A percentile compares a stretch with the other conserved stretches of the same genome.
These are phyloP conservation scores for Lucilia sericata DNA, from an alignment of 1,140 invertebrate species.

Conservation along the genomic window DNA sequence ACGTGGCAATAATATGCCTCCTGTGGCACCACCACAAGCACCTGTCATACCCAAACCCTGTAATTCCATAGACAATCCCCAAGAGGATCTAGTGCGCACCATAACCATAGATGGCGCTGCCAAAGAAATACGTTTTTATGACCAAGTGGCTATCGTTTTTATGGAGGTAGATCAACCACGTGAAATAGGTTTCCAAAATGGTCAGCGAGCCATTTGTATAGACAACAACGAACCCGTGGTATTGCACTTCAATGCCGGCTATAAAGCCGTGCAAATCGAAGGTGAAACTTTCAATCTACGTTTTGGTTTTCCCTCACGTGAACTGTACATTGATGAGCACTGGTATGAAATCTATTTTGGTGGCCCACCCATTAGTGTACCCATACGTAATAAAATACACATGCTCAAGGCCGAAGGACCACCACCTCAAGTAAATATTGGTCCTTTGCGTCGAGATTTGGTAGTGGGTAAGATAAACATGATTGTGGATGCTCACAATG, in stretches of 20 bases:
- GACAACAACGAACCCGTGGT: slow-evolving; percentile 79
- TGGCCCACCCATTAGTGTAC: slow-evolving; percentile 85
- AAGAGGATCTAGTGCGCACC: slow-evolving; percentile 70
- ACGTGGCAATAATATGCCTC: slow-evolving; percentile 48
- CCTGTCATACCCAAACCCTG: slow-evolving; percentile 56
- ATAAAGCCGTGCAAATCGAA: slow-evolving; percentile 78
- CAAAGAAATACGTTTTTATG: slow-evolving; percentile 88
- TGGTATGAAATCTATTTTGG: slow-evolving; percentile 94
- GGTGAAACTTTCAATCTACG: slow-evolving; percentile 81
- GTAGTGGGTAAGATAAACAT: slow-evolving; percentile 86
- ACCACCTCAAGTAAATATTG: slow-evolving; percentile 86
- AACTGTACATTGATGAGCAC: slow-evolving; percentile 88
- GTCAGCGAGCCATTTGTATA: slow-evolving; percentile 74
- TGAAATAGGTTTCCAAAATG: slow-evolving; percentile 86
- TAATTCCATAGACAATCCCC: slow-evolving; percentile 65
- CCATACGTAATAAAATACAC: slow-evolving; percentile 82
- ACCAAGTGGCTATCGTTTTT: slow-evolving; percentile 85
- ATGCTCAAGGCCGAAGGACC: slow-evolving; percentile 86
- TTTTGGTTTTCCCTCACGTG: slow-evolving; percentile 91
- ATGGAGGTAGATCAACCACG: slow-evolving; percentile 86
- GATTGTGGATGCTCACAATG: slow-evolving; percentile 82
- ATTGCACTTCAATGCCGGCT: slow-evolving; percentile 79
- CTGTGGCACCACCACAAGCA: slow-evolving; percentile 54
- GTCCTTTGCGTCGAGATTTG: slow-evolving; percentile 77
- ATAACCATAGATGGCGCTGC: slow-evolving; percentile 87